Conservation (phyloP, 2,888 invertebrate genomes). For the Electrophaes corylata region DNA sequence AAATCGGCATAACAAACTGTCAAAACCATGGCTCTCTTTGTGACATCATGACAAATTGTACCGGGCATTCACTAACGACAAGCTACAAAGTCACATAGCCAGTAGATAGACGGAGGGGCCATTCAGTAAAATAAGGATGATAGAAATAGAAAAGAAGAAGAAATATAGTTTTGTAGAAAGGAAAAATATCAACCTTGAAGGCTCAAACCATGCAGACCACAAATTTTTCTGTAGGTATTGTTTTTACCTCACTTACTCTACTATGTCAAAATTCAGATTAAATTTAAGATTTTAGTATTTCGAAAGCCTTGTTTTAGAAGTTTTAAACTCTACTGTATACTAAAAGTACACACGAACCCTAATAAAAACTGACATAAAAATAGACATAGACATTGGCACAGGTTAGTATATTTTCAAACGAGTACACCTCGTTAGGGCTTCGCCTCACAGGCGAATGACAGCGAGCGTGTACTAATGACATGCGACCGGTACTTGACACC, state of each 20-base stretch:
- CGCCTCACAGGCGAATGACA: slow-evolving; percentile 36
- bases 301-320: no score
- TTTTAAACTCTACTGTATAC: no score
- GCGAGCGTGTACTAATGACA: slow-evolving; percentile 41
- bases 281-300: no score
- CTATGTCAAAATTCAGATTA: no score
- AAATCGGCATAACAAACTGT: slow-evolving; percentile 3
- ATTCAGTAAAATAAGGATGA: background rate
- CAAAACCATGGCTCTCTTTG: background rate
- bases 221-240: no score
- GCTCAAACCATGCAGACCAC: no score
- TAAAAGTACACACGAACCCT: no score
- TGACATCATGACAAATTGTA: background rate
- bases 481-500: slow-evolving; percentile 59
- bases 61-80: background rate
- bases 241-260: no score
- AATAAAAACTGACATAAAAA: background rate
- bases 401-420: background rate
- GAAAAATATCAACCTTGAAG: no score
- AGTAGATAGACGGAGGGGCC: background rate
- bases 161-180: no score
- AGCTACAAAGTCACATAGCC: background rate
- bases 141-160: background rate
- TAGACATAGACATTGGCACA: background rate
- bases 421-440: slow-evolving; percentile 29